Base-by-base conservation (phyloP, 1,140 invertebrate genomes). In the Sminthurides bifidus region DNA sequence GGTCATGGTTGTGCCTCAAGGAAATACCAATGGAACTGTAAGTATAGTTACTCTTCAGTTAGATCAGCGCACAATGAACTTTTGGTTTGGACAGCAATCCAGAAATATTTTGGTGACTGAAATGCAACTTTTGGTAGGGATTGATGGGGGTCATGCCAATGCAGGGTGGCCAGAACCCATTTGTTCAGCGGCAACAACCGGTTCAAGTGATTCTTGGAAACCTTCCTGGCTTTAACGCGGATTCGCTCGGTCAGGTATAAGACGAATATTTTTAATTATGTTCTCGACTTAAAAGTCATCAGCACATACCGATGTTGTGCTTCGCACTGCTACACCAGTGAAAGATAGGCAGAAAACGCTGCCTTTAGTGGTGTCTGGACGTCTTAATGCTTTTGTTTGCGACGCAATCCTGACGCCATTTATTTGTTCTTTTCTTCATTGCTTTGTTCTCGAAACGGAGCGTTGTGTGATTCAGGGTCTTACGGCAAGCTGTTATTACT, bases 201-300 rank as follows among this genome's bases (percentile, higher is more conserved):
- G 56, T 61, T 56, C 60, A 54, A 37, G 56, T 61, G 10, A 55
- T 61, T 15, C 21, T 61, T 17, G 59, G 59, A 12, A 61, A 58
- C 46, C 29, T 61, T 1, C 59, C 59, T 6, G 50, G 48, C n/a
- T 52, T 57, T 26, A 61, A 58, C 40, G 49, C 59, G 15, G 55
- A 57, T 40, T 41, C 46, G 5, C 58, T 61, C 38, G 55, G 46
- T 21, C 59, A 61, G 59, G 59, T 61, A 58, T 31, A 35, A 29
- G 37, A 24, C 35, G 43, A 37, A 14, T 29, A 1, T n/a, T 40
- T 50, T 51, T 41, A 26, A 6, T 12, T 17, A 12, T 17, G 33
- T 37, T 17, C 17, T 37, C 33, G 33, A 37, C 17, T 37, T 12
- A 17, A 5, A 27, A 17, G 14, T 12, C 24, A 17, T n/a, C 24